Percentiles rank a stretch among this genome's conserved stretches.
Evolutionary conservation across 2,113 vertebrate genomes (phyloP).

Genomic region (Crypturellus undulatus): DNA sequence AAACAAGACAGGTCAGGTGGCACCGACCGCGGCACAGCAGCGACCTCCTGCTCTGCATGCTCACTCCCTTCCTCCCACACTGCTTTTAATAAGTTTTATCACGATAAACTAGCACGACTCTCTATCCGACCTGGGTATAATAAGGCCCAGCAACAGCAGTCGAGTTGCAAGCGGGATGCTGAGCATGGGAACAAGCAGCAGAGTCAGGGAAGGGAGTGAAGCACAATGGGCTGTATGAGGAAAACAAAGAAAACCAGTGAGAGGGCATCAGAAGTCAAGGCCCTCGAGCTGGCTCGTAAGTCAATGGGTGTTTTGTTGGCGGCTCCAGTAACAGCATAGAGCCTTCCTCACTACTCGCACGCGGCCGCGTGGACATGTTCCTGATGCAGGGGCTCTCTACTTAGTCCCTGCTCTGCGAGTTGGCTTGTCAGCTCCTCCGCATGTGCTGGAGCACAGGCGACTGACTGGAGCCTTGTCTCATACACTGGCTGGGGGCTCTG

Average conservation of each 20-base stretch:
- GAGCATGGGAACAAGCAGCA: background rate
- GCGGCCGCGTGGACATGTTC: background rate
- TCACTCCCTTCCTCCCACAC: background rate
- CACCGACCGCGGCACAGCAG: constrained; percentile 55
- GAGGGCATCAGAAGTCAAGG: constrained; percentile 48
- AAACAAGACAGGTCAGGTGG: constrained; percentile 50
- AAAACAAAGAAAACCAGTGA: constrained; percentile 42
- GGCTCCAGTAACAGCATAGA: background rate
- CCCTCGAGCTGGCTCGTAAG: constrained; percentile 4
- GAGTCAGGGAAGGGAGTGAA: background rate
- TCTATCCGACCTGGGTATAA: background rate
- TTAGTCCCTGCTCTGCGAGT: background rate
- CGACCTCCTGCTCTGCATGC: constrained; percentile 21
- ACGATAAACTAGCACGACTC: constrained; percentile 7
- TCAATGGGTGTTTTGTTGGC: constrained; percentile 55
- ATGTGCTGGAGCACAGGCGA: background rate
- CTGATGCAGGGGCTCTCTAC: background rate
- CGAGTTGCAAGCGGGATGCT: background rate
- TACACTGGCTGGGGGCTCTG: background rate
- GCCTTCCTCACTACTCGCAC: background rate
- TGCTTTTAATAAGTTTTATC: constrained; percentile 14
- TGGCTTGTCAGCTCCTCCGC: background rate
- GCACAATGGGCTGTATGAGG: constrained; percentile 31
- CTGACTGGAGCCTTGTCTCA: background rate
- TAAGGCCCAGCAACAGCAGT: background rate